Conservation (phyloP, 2,113 vertebrate species). For the Chionis minor region DNA sequence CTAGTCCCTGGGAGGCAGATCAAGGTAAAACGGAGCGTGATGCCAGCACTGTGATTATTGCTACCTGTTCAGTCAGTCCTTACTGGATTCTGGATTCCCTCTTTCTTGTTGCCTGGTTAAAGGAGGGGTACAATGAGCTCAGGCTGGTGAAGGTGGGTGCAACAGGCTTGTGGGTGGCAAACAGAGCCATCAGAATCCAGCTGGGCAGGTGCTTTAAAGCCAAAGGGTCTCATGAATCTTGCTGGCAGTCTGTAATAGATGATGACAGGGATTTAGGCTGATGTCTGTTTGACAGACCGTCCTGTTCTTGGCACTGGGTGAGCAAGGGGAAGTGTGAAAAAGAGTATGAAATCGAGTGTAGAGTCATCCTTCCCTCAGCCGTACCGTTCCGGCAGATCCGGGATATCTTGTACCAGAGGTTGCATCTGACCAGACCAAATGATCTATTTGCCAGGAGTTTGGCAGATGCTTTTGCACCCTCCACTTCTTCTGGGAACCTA, state of each 20-base stretch:
- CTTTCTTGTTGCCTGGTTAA: not conserved
- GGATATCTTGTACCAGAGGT: constrained; percentile 8
- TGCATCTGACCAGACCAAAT: constrained; percentile 2
- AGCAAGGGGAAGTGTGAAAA: not conserved
- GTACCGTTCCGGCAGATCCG: not conserved
- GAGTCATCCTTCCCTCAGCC: not conserved
- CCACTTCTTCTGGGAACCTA: constrained; percentile 5
- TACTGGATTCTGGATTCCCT: not conserved
- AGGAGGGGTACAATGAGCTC: not conserved
- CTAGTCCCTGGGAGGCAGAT: not conserved
- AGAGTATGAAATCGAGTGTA: not conserved
- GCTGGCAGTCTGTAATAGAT: not conserved
- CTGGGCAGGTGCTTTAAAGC: not conserved
- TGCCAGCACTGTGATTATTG: not conserved
- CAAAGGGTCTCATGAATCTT: not conserved
- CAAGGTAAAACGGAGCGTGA: not conserved
- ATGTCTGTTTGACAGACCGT: not conserved
- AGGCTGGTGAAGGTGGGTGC: not conserved
- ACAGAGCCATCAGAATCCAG: not conserved
- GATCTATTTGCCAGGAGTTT: not conserved
- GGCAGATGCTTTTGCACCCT: constrained; percentile 40
- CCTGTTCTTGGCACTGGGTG: not conserved
- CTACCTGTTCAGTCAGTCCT: not conserved
- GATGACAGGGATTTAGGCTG: not conserved
- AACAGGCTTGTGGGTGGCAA: not conserved